Evolutionary conservation across 2,888 invertebrate species (phyloP).

Genomic region (Atherix ibis): DNA sequence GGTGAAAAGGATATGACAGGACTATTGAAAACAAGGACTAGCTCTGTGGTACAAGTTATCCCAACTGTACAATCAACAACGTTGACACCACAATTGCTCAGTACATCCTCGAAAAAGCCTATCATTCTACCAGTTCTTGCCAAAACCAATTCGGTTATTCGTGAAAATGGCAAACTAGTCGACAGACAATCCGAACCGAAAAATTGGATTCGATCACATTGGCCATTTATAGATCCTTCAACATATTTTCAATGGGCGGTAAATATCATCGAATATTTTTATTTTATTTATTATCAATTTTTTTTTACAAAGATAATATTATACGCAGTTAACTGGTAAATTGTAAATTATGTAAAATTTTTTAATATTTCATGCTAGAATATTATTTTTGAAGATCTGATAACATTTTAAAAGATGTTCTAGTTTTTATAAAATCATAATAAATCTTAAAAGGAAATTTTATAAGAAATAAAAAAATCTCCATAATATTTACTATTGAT

Average conservation of each 20-base stretch:
- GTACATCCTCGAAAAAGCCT: constrained; percentile 39
- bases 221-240: constrained; percentile 49
- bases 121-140: constrained; percentile 32
- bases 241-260: constrained; percentile 53
- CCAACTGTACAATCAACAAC: not conserved
- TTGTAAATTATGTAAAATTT: too few relatives aligned
- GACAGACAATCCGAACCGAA: constrained; percentile 15
- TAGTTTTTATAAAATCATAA: too few relatives aligned
- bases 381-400: too few relatives aligned
- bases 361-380: too few relatives aligned
- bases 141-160: constrained; percentile 19
- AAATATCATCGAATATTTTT: too few relatives aligned
- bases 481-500: too few relatives aligned
- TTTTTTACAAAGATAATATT: constrained; percentile 5
- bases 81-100: constrained; percentile 24
- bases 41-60: not conserved
- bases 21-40: not conserved
- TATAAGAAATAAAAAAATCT: too few relatives aligned
- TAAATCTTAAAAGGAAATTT: too few relatives aligned
- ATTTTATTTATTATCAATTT: too few relatives aligned
- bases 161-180: constrained; percentile 12
- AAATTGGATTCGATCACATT: constrained; percentile 44
- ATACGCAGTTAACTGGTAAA: constrained; percentile 2
- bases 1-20: not conserved
- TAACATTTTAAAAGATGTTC: too few relatives aligned